Base-by-base conservation (phyloP, 2,888 invertebrate genomes). In the Tetragonula carbonaria region DNA sequence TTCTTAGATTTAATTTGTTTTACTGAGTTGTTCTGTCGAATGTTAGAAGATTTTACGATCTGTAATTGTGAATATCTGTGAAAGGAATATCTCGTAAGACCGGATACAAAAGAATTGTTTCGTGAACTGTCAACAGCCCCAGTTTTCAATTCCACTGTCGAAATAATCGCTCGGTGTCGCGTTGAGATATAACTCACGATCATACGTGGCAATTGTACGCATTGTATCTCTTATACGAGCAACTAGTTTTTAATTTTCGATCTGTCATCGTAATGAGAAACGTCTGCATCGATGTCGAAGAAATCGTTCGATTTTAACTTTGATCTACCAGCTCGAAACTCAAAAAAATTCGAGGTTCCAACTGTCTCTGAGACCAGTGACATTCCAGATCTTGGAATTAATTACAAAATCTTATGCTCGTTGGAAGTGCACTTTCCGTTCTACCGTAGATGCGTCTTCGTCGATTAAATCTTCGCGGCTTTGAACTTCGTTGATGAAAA, bases 351-450 rank as follows among this genome's bases (percentile, higher is more conserved):
- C 8, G 8, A 0, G 38, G 8, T 8, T 38, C 33, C 0, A 38
- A 8, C 8, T 38, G 28, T 28, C 28, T 33, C 45, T 45, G 38
- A 18, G 23, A 13, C 53, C 4, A 11, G 59, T 6, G 72, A 50
- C 73, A 62, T 73, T 55, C 53, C n/a, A 33, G 50, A 23, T 71
- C 38, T 72, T 59, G 53, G 66, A 57, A 51, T 67, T 66, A 62
- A 72, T 80, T 78, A 77, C 71, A 38, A 38, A 63, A 50, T n/a
- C 18, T 23, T 53, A 21, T 21, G 16, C n/a, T 28, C 21, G 28
- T 28, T 51, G 14, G 21, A 5, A 33, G 4, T 50, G 8, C 51
- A 16, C 21, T 14, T 21, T 74, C 23, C 28, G 14, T 63, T 51
- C n/a, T 55, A 16, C 50, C 4, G 13, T 33, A 33, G 33, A 33